Base-by-base conservation (phyloP, 2,797 vertebrate species). In the Chromis chromis region DNA sequence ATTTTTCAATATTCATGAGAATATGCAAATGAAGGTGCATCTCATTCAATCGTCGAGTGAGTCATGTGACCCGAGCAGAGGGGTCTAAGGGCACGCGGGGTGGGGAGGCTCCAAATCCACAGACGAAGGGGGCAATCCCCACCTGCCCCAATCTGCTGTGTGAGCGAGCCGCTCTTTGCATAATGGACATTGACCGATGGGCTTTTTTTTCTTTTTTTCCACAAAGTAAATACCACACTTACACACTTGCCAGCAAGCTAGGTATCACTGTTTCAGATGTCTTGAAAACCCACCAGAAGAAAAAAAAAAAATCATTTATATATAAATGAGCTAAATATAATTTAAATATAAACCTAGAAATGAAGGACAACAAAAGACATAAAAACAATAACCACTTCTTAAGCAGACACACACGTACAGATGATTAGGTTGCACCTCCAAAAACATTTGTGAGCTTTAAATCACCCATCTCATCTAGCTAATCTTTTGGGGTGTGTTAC, bases 331-430 rank as follows among this genome's bases (percentile, higher is more conserved):
- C 84, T 85, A 90, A 83, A 88, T 88, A 87, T 87, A 84, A 92
- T 90, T 91, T 91, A 93, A 94, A 93, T 93, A 92, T 62, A 92
- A 89, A 84, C 85, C 85, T 87, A 88, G 78, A 89, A 83, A 88
- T 81, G 85, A 88, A 65, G 64, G 24, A 75, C 62, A 83, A 81
- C 22, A 83, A 65, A 84, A 66, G 42, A 78, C 40, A 66, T 40
- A 48, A 39, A 62, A 22, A 52, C 50, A 58, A 84, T 44, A 70
- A 82, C 74, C 55, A 83, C 56, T 65, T 78, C 44, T 79, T 84
- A 74, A 85, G 79, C 83, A 59, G 76, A 88, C 74, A 60, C 27
- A 62, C 76, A 64, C 61, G 49, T 49, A 81, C 64, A 88, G 76
- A 86, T 36, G 42, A 80, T 78, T 74, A 80, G 58, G 62, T 65